Evolutionary conservation across 2,113 vertebrate species (phyloP).

Genomic region (Catharus bicknelli): DNA sequence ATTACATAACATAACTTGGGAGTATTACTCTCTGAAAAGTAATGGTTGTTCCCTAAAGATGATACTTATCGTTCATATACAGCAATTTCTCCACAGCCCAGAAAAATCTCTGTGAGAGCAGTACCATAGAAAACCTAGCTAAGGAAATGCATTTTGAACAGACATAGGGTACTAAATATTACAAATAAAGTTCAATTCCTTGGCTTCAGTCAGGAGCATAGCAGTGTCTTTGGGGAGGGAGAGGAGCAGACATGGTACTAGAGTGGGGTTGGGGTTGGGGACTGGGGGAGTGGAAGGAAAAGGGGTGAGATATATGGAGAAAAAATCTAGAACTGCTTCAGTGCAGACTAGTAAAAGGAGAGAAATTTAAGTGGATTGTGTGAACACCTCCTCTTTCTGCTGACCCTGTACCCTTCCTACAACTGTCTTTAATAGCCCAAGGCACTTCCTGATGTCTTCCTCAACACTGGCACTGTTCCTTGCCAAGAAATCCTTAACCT

Average conservation of each 20-base stretch:
- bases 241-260: background rate
- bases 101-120: slow-evolving; percentile 21
- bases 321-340: background rate
- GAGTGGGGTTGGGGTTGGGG: rapidly evolving
- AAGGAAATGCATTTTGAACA: slow-evolving; percentile 16
- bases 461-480: background rate
- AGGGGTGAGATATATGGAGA: background rate
- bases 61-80: slow-evolving; percentile 14
- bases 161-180: background rate
- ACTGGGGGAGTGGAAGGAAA: rapidly evolving
- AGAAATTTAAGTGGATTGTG: background rate
- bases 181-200: background rate
- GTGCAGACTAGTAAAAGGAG: background rate
- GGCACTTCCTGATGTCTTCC: slow-evolving; percentile 57
- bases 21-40: slow-evolving; percentile 60
- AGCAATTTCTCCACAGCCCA: background rate
- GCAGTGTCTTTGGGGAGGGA: background rate
- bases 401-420: background rate
- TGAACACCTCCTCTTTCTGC: background rate
- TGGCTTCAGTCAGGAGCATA: background rate
- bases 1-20: slow-evolving; percentile 50
- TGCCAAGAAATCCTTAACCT: background rate
- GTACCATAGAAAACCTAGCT: background rate
- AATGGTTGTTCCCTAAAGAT: slow-evolving; percentile 46
- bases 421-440: slow-evolving; percentile 51